Base-by-base conservation (phyloP, 2,113 vertebrate species). In the Martes martes region DNA sequence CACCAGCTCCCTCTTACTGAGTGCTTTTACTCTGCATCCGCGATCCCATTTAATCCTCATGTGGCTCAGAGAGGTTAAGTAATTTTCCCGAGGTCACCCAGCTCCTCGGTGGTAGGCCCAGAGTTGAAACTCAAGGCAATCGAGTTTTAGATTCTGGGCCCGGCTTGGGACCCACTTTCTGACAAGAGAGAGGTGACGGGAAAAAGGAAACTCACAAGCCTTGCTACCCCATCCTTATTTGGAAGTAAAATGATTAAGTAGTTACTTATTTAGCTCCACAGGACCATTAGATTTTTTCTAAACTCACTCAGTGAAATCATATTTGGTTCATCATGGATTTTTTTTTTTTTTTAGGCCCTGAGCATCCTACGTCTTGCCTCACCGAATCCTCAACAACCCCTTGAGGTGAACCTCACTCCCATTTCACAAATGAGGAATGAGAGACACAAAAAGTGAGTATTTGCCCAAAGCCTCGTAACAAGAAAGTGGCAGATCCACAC, bases 91-190 rank as follows among this genome's bases (percentile, higher is more conserved):
- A 50, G 59, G 67, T 42, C 31, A 31, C 45, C 5, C 80, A 87
- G 74, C 81, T 39, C 33, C 0, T 1, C 4, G 67, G 33, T 36
- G 42, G 65, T 6, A 23, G 28, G 57, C 19, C 19, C n/a, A 78
- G 65, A 42, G 90, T 42, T 92, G 92, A 19, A 1, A 1, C 67
- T 39, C 61, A 89, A 57, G 65, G 93, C 81, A 96, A 9, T 36
- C 13, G 3, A 78, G 91, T 91, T 98, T 98, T 95, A 97, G 96
- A 69, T 0, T 97, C 96, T n/a, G 0, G 59, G 94, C 55, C 28
- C 36, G 97, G 96, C 76, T 36, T 63, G 91, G 18, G 33, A 13
- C n/a, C 73, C 3, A 0, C 93, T 97, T 95, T 92, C 7, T 26
- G 19, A 0, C 6, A 59, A 90, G 63, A 42, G 79, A 23, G 39